Conservation (phyloP, 2,113 vertebrate genomes). For the Paedocypris sp. region DNA sequence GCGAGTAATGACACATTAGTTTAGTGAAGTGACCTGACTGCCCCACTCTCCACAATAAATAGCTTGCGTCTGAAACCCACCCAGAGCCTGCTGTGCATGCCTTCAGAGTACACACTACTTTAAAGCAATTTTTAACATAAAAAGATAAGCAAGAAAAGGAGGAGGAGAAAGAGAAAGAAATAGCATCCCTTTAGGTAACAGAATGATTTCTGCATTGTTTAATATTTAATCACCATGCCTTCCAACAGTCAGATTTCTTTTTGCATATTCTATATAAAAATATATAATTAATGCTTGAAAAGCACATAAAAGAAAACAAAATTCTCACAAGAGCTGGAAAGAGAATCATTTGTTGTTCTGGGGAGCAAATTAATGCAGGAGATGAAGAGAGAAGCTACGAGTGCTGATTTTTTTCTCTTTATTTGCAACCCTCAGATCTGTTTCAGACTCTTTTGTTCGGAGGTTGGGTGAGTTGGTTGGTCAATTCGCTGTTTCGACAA, state of each 20-base stretch:
- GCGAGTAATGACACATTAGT: slow-evolving; percentile 62
- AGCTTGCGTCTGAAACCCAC: slow-evolving; percentile 47
- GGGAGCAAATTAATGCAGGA: slow-evolving; percentile 56
- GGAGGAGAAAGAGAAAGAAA: slow-evolving; percentile 48
- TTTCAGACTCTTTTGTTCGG: slow-evolving; percentile 48
- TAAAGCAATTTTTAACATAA: slow-evolving; percentile 53
- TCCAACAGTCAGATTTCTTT: slow-evolving; percentile 57
- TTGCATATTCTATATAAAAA: slow-evolving; percentile 69
- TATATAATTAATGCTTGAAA: slow-evolving; percentile 67
- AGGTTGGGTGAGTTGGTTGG: slow-evolving; percentile 39
- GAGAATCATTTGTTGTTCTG: slow-evolving; percentile 65
- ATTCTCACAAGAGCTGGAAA: slow-evolving; percentile 52
- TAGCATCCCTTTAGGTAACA: slow-evolving; percentile 68
- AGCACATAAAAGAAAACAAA: slow-evolving; percentile 61
- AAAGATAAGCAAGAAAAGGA: slow-evolving; percentile 31
- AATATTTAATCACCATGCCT: slow-evolving; percentile 71
- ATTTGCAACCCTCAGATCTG: slow-evolving; percentile 44
- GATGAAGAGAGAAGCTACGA: slow-evolving; percentile 53
- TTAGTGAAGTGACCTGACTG: slow-evolving; percentile 66
- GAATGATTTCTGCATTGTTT: slow-evolving; percentile 69
- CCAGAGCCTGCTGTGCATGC: slow-evolving; percentile 44
- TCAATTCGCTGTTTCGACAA: slow-evolving; percentile 48
- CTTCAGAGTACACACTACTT: slow-evolving; percentile 53
- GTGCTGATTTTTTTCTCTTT: slow-evolving; percentile 43
- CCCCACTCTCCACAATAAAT: slow-evolving; percentile 61